Conservation (phyloP, 1,140 invertebrate genomes). For the Heliothis subflexa region DNA sequence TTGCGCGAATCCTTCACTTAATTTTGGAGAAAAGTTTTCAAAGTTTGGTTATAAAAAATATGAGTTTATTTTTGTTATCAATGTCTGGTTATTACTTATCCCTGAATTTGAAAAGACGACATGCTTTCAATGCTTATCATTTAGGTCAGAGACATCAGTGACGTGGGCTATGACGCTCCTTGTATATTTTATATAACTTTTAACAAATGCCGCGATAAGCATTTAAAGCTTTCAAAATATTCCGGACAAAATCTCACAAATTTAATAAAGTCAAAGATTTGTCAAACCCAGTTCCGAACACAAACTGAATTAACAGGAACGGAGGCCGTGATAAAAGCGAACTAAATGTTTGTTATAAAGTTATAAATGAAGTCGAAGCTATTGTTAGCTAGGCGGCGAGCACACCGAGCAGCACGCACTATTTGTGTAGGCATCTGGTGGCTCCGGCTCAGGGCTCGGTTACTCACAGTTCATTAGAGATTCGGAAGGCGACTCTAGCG, state of each 20-base stretch:
- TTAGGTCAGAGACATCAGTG: not conserved
- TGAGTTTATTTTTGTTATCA: conserved; percentile 56
- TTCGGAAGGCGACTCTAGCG: conserved; percentile 47
- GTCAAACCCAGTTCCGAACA: conserved; percentile 9
- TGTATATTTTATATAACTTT: conserved; percentile 11
- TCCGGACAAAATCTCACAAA: not conserved
- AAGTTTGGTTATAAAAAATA: conserved; percentile 58
- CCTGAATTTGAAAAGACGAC: conserved; percentile 54
- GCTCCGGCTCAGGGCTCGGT: conserved; percentile 42
- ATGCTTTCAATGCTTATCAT: not conserved
- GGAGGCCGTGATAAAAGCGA: conserved; percentile 29
- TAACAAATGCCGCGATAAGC: conserved; percentile 3
- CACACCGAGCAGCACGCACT: not conserved
- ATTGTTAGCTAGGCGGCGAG: conserved; percentile 16
- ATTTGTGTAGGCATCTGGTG: conserved; percentile 32
- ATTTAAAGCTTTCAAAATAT: conserved; percentile 16
- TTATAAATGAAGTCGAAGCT: conserved; percentile 32
- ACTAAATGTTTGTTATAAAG: conserved; percentile 42
- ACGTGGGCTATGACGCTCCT: not conserved
- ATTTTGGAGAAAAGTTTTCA: conserved; percentile 40
- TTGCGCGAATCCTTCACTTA: conserved; percentile 54
- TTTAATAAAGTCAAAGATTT: conserved; percentile 41
- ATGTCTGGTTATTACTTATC: conserved; percentile 50
- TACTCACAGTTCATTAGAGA: conserved; percentile 63
- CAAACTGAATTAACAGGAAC: conserved; percentile 18